Conservation (phyloP, 2,113 vertebrate species). For the Tenebrosternarchus preto region DNA sequence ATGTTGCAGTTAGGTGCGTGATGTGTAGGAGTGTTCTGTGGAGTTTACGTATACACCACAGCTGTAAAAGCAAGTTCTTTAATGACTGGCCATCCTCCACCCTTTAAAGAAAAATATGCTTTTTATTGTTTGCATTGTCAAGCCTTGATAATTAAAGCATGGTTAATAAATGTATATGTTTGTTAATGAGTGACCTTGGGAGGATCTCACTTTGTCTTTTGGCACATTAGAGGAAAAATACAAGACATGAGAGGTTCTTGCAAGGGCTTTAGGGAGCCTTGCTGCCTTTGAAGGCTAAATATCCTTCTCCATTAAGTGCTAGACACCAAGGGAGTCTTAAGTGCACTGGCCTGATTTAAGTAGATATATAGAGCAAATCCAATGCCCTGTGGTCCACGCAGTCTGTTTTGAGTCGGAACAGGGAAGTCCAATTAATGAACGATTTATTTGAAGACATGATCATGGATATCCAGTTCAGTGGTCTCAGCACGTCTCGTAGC, state of each 20-base stretch:
- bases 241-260: slow-evolving; percentile 55
- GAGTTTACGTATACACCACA: background rate
- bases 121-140: slow-evolving; percentile 58
- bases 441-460: slow-evolving; percentile 72
- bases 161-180: slow-evolving; percentile 69
- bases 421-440: slow-evolving; percentile 72
- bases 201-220: slow-evolving; percentile 54
- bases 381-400: slow-evolving; percentile 73
- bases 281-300: slow-evolving; percentile 74
- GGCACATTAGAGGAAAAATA: slow-evolving; percentile 57
- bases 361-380: slow-evolving; percentile 79
- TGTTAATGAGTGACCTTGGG: slow-evolving; percentile 71
- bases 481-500: slow-evolving; percentile 7
- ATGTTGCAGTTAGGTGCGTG: background rate
- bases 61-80: slow-evolving; percentile 54
- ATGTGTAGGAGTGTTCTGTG: slow-evolving; percentile 28
- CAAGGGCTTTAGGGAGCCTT: slow-evolving; percentile 64
- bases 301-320: slow-evolving; percentile 75
- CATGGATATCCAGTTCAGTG: slow-evolving; percentile 16
- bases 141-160: slow-evolving; percentile 71
- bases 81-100: slow-evolving; percentile 51
- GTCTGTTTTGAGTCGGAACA: slow-evolving; percentile 69
- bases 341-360: slow-evolving; percentile 77
- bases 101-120: slow-evolving; percentile 56
- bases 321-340: slow-evolving; percentile 77